Percentiles rank a stretch among this genome's conserved stretches.
phyloP scores from a whole-genome alignment of 2,113 vertebrate genomes.

The Beaufortia kweichowensis region DNA sequence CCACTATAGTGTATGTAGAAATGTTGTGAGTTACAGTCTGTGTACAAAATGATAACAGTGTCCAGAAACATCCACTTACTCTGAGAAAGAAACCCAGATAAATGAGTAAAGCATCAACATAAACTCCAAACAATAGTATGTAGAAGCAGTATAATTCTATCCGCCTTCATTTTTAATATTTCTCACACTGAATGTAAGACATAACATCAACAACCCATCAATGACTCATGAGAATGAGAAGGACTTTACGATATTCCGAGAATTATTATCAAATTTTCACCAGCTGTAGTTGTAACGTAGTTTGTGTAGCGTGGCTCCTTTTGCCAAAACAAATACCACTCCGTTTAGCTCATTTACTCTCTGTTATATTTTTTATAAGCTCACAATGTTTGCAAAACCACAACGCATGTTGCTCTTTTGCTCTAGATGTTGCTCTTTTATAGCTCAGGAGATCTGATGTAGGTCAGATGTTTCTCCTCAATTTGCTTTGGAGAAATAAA shows the following conservation, averaged over 20 bases:
- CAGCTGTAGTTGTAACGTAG: conserved; percentile 52
- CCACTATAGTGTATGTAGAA: conserved; percentile 50
- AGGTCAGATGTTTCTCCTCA: too few relatives aligned
- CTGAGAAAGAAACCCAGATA: neutral
- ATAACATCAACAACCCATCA: conserved; percentile 35
- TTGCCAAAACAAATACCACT: conserved; percentile 70
- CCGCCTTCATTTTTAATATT: neutral
- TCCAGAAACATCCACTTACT: too few relatives aligned
- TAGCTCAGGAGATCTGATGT: too few relatives aligned
- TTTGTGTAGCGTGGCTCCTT: conserved; percentile 53
- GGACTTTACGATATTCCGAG: neutral
- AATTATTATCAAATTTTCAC: conserved; percentile 46
- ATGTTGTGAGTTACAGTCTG: neutral
- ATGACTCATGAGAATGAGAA: conserved; percentile 49
- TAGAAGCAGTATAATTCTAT: too few relatives aligned
- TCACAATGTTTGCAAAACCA: conserved; percentile 56
- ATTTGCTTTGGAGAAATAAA: too few relatives aligned
- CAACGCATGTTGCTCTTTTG: too few relatives aligned
- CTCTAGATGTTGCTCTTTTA: too few relatives aligned
- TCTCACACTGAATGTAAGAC: neutral
- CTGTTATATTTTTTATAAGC: conserved; percentile 53
- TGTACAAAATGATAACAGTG: neutral
- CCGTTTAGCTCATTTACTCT: conserved; percentile 43
- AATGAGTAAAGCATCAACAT: too few relatives aligned
- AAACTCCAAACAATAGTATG: too few relatives aligned